A percentile compares a stretch with the other conserved stretches of the same genome.
phyloP scores from a whole-genome alignment of 1,140 invertebrate genomes.

The Pantala flavescens region DNA sequence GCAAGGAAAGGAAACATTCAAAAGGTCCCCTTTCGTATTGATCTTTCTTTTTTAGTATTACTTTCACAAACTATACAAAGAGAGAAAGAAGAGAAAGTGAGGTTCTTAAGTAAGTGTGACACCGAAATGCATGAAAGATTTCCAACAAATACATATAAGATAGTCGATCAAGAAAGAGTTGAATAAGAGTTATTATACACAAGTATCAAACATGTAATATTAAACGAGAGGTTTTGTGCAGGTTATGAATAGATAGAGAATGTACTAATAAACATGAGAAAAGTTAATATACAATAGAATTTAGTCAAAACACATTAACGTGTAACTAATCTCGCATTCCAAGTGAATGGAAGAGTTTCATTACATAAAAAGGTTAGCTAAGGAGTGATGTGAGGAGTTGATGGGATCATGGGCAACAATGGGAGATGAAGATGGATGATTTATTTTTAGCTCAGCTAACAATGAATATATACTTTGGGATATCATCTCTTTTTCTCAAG shows the following conservation, averaged over 20 bases:
- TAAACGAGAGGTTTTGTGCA: not conserved
- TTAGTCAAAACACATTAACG: not conserved
- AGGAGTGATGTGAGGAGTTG: not conserved
- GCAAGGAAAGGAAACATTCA: slow-evolving; percentile 19
- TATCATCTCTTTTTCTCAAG: slow-evolving; percentile 8
- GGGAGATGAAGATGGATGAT: slow-evolving; percentile 1
- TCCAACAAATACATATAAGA: not conserved
- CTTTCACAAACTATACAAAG: slow-evolving; percentile 20
- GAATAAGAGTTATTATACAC: not conserved
- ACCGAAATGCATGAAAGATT: slow-evolving; percentile 16
- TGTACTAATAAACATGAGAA: slow-evolving; percentile 4
- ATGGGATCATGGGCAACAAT: slow-evolving; percentile 9
- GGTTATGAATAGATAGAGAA: not conserved
- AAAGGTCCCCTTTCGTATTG: too few species aligned
- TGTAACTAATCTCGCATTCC: not conserved
- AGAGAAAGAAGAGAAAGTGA: slow-evolving; percentile 21
- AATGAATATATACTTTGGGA: slow-evolving; percentile 5
- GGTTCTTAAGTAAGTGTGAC: slow-evolving; percentile 21
- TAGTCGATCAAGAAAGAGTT: slow-evolving; percentile 8
- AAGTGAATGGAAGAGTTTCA: not conserved
- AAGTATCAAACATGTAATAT: not conserved
- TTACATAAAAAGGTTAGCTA: not conserved
- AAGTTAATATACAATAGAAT: not conserved
- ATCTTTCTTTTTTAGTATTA: too few species aligned
- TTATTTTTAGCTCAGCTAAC: not conserved